Conservation (phyloP, 2,888 invertebrate genomes). For the Plebejus anna region DNA sequence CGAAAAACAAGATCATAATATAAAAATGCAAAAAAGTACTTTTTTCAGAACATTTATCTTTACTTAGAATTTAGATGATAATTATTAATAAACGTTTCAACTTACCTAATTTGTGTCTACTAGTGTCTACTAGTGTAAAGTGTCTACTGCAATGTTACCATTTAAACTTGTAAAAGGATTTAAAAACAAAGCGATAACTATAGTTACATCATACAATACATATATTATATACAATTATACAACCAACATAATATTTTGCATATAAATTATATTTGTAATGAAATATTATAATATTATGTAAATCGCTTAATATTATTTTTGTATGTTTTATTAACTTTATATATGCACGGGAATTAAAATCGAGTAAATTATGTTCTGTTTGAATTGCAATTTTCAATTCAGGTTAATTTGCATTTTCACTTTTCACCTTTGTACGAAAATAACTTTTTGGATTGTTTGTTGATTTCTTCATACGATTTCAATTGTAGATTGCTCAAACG, state of each 20-base stretch:
- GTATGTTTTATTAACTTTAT: not conserved
- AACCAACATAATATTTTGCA: constrained; percentile 3
- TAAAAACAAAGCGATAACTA: not conserved
- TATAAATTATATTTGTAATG: constrained; percentile 8
- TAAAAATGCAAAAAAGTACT: too few relatives aligned
- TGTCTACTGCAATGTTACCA: too few relatives aligned
- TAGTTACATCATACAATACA: not conserved
- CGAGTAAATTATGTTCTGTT: constrained; percentile 44
- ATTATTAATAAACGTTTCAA: too few relatives aligned
- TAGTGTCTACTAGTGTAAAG: too few relatives aligned
- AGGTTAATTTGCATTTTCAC: constrained; percentile 48
- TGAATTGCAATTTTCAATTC: constrained; percentile 52
- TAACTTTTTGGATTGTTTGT: constrained; percentile 29
- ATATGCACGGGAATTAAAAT: constrained; percentile 25
- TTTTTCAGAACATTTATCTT: too few relatives aligned
- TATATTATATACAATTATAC: not conserved
- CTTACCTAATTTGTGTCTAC: too few relatives aligned
- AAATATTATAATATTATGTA: constrained; percentile 1
- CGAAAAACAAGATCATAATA: too few relatives aligned
- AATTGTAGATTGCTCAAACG: not conserved
- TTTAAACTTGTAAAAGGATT: not conserved
- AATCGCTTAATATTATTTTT: constrained; percentile 4
- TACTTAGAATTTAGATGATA: too few relatives aligned
- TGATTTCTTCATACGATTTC: not conserved
- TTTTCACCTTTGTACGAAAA: constrained; percentile 43